Evolutionary conservation across 2,888 invertebrate genomes (phyloP), one percentile per base, ranked within the genome.

Genomic region (Sarcophaga caerulescens): DNA sequence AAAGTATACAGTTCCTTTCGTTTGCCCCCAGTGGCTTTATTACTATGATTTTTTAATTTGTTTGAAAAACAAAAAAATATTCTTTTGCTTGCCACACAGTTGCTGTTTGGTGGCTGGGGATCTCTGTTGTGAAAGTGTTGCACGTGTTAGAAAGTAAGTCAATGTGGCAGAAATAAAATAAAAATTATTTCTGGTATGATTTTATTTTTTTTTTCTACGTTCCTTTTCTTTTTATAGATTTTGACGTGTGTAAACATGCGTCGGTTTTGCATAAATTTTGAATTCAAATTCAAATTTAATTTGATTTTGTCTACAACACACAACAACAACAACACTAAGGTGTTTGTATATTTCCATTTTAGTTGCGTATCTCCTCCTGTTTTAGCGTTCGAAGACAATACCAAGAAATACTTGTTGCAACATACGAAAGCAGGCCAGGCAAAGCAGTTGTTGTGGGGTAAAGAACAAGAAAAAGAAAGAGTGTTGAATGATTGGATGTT

Each of bases 191-290:
- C 10, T 21, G 57, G 25, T 74, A 62, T 10, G 11, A 10, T 52
- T 12, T 44, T 66, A n/a, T n/a, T 59, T 71, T 35, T 44, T 14
- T 17, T 52, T 63, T 21, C 10, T 73, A 19, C 68, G 62, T 45
- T 70, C 12, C 14, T 47, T 71, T 63, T 66, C 25, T 75, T 68
- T 60, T 65, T 19, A 47, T 69, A 17, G 60, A 25, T 79, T 83
- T 87, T 88, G 88, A 89, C 88, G 88, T 88, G 88, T 88, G 88
- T 87, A 88, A 88, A 88, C 89, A 89, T 88, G 89, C 88, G 88
- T 89, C 88, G 85, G 80, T 87, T 35, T 90, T 90, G 89, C 90
- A 91, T 91, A 90, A 89, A 90, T 90, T 91, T 86, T 87, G 10
- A 35, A 35, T 35, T 35, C 8, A 35, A 35, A 35, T 35, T 35